Percentiles rank a stretch among this genome's conserved stretches.
These are phyloP conservation scores for Liparis tanakae DNA, from an alignment of 2,797 vertebrate species.

Conservation along the genomic window DNA sequence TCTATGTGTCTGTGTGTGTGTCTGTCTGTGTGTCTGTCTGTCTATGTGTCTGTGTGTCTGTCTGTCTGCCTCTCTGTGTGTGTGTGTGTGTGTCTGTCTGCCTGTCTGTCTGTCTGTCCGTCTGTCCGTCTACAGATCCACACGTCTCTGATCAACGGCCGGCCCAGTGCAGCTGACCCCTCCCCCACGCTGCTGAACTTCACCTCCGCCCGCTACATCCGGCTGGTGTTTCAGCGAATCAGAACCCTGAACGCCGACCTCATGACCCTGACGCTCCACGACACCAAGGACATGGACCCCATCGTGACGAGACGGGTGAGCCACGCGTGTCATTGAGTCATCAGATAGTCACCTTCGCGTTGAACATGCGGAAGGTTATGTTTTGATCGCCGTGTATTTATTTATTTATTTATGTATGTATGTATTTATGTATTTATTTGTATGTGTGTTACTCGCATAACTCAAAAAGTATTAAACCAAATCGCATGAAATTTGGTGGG, in stretches of 20 bases:
- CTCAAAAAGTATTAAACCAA: no score
- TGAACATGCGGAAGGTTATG: no score
- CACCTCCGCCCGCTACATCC: constrained; percentile 94
- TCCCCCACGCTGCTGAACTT: constrained; percentile 91
- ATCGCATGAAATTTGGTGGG: no score
- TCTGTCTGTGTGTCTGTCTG: neutral
- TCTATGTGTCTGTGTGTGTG: no score
- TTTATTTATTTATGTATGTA: no score
- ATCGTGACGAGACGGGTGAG: constrained; percentile 96
- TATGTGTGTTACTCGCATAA: no score
- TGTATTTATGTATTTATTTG: no score
- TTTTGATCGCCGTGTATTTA: no score
- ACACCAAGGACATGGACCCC: constrained; percentile 89
- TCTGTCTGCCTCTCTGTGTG: no score
- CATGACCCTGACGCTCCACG: constrained; percentile 92
- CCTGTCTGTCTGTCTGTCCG: no score
- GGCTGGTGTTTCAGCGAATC: constrained; percentile 92
- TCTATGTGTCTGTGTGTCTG: neutral
- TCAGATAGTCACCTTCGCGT: no score
- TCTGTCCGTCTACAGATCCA: constrained; percentile 86
- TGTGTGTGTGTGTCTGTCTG: no score
- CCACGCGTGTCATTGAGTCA: neutral
- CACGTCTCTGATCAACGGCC: constrained; percentile 94
- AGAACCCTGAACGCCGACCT: constrained; percentile 95
- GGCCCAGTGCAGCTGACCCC: constrained; percentile 95